Evolutionary conservation across 2,888 invertebrate genomes (phyloP).

Genomic region (Poecilus cupreus): DNA sequence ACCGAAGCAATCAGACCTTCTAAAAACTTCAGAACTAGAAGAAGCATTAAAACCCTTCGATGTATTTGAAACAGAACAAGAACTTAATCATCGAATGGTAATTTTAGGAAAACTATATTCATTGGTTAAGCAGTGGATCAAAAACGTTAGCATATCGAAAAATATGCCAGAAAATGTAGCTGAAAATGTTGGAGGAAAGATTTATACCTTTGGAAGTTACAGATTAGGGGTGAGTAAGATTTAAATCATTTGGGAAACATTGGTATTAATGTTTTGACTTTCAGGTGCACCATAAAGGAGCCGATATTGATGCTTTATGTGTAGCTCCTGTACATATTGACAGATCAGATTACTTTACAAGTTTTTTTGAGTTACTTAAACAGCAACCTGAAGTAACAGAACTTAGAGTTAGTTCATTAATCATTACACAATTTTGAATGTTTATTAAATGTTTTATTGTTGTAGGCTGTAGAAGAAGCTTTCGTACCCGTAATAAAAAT

Average conservation of each 20-base stretch:
- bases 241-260: not conserved
- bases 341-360: conserved; percentile 94
- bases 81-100: conserved; percentile 92
- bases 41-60: conserved; percentile 87
- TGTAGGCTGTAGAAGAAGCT: conserved; percentile 96
- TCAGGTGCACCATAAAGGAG: conserved; percentile 94
- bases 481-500: conserved; percentile 99
- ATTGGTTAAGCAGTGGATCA: conserved; percentile 95
- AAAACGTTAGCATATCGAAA: conserved; percentile 88
- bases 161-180: conserved; percentile 95
- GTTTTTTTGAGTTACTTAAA: conserved; percentile 94
- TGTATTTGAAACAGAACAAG: conserved; percentile 93
- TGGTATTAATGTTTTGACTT: not conserved
- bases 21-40: conserved; percentile 85
- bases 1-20: conserved; percentile 86
- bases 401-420: conserved; percentile 77
- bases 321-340: conserved; percentile 98
- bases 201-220: conserved; percentile 99
- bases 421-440: not conserved
- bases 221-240: conserved; percentile 83
- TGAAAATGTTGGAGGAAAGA: conserved; percentile 96
- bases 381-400: conserved; percentile 90
- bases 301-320: conserved; percentile 98
- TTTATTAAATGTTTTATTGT: conserved; percentile 54
- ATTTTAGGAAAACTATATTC: conserved; percentile 90